Evolutionary conservation across 1,140 invertebrate genomes (phyloP), one percentile per base, ranked within the genome.

Genomic region (Macrosteles quadrilineatus): DNA sequence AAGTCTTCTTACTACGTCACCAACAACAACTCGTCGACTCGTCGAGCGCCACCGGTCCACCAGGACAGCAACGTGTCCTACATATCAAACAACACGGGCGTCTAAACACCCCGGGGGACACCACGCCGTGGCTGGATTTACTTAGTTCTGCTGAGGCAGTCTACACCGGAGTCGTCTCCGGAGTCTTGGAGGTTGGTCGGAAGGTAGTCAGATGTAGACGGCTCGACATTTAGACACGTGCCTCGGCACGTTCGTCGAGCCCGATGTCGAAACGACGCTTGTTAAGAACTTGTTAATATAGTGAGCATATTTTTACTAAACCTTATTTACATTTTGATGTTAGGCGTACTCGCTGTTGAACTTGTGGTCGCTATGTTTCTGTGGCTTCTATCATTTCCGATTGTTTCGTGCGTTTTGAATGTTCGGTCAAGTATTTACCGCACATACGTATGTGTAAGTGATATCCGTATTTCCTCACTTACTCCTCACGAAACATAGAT

Each of bases 1-100:
- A 91, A 92, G 75, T 91, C 90, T n/a, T 92, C 90, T 36, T 91
- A 91, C 73, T 92, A 92, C 79, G 87, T 89, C 65, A 88, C 89
- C 71, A 88, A 87, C 72, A 86, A 86, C 72, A 85, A 87, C 70
- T 68, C 72, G 14, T 78, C 77, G 4, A 75, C 76, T 1, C 72
- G 76, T 14, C 71, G 78, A 6, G 43, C 55, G 23, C 72, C 73
- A 2, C 74, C 75, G 36, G 47, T 73, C 59, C 74, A 72, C 66
- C 78, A 78, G 67, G 77, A 78, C 68, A 76, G 77, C 12, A 74
- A 75, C 57, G 77, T 78, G 12, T 78, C 78, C 17, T 79, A 79
- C 74, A 79, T 79, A 59, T 78, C 73, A 73, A 79, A 79, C 72
- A 77, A 77, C 70, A 74, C 73, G 32, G 77, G 76, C 1, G 76